These are phyloP conservation scores for Caranx melampygus DNA, from an alignment of 2,113 vertebrate species.

Conservation along the genomic window DNA sequence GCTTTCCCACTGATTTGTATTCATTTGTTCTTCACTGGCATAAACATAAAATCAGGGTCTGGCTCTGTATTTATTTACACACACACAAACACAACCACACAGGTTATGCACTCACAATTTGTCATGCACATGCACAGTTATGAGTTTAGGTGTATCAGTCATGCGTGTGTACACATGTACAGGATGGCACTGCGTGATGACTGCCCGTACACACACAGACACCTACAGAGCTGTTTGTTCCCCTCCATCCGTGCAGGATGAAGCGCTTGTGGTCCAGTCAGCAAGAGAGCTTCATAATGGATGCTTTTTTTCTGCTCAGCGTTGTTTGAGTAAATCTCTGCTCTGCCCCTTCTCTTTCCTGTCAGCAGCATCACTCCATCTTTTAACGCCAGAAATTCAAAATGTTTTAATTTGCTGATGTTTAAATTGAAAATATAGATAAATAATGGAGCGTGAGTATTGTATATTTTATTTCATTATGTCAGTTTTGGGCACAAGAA, in stretches of 20 bases:
- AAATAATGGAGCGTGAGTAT: too few relatives aligned
- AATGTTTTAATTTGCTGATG: too few relatives aligned
- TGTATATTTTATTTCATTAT: too few relatives aligned
- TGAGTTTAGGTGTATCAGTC: background rate
- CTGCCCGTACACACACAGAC: background rate
- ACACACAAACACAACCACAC: too few relatives aligned
- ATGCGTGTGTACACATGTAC: background rate
- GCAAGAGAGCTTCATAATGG: too few relatives aligned
- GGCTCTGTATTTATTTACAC: conserved; percentile 11
- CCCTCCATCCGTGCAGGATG: background rate
- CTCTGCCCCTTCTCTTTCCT: background rate
- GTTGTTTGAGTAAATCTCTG: background rate
- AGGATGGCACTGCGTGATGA: too few relatives aligned
- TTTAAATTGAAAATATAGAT: too few relatives aligned
- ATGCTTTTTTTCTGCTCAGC: too few relatives aligned
- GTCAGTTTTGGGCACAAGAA: too few relatives aligned
- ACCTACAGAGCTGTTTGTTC: background rate
- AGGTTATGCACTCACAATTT: background rate
- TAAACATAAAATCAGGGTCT: conserved; percentile 5
- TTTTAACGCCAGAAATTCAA: too few relatives aligned
- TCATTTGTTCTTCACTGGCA: conserved; percentile 7
- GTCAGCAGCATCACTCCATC: background rate
- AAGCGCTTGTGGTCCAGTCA: too few relatives aligned
- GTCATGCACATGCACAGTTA: background rate
- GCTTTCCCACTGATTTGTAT: conserved; percentile 28